Evolutionary conservation across 2,113 vertebrate species (phyloP), one percentile per base, ranked within the genome.

Genomic region (Heterotilapia buettikoferi): DNA sequence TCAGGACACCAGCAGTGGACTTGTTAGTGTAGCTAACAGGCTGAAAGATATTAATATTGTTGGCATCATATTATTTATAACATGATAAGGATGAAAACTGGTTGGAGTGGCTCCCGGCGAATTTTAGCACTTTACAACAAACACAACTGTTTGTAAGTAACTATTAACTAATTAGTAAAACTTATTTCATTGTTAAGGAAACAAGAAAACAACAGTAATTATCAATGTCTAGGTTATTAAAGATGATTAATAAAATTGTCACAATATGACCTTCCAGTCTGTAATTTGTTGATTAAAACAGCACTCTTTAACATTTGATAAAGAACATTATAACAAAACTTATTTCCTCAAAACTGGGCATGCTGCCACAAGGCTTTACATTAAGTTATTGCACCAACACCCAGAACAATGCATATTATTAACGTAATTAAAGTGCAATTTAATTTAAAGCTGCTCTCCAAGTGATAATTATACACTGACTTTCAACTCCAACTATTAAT

Each of bases 401-500:
- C 71, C 71, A 76, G 9, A 31, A 76, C 10, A 47, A 71, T 43
- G 2, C n/a, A 68, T 68, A 68, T 71, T 43, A 71, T 66, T 66
- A 43, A 43, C 0, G 21, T 43, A 43, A 50, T 78, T 78, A n/a
- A 78, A 78, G 45, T 12, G 16, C 4, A 78, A n/a, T 50, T 29
- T 50, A 78, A 78, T 78, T 50, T 78, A 78, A 78, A 50, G 71
- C 45, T 78, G 71, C 43, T 78, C 45, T 19, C 16, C 9, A 29
- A 50, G 24, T 78, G 18, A 78, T 16, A 71, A 43, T 26, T 78
- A 31, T 12, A 50, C 71, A 50, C 24, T 0, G 1, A 12, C 71
- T 78, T 78, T 47, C 43, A 50, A 78, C 43, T 78, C 43, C 71
- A 78, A 50, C 71, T 3, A 12, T 50, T 78, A 50, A 78, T 50